Evolutionary conservation across 2,888 invertebrate genomes (phyloP), one percentile per base, ranked within the genome.

Genomic region (Limnephilus auricula): DNA sequence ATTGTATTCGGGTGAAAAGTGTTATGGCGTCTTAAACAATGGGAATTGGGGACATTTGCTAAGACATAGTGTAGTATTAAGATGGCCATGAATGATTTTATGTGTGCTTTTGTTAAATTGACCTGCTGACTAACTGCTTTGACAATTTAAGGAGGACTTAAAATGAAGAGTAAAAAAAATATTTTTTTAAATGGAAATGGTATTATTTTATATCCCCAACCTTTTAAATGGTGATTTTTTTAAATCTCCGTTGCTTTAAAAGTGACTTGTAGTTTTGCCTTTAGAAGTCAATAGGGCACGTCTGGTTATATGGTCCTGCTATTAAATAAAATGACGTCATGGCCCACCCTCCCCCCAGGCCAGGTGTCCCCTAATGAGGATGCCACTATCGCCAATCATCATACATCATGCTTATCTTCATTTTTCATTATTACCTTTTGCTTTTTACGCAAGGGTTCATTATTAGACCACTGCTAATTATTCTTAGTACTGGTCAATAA

Each of bases 321-420:
- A 65, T 65, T 25, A 25, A 25, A 65, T 65, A 65, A 65, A 65
- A 82, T 37, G 37, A 84, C 84, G 37, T 84, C 85, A 45, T n/a
- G 12, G 40, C 12, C 30, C 34, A 82, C 85, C 85, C 85, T 40
- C 85, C 9, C 85, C 13, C 13, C 18, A 37, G 30, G 85, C 85
- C 85, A 85, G 85, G 85, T 85, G 85, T 85, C n/a, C 13, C 6
- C 40, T 85, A 85, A 85, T 85, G 45, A 85, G 37, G 85, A 40
- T 15, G 15, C 40, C 40, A 40, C 85, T n/a, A 85, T 85, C 85
- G 45, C 85, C 34, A 84, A 84, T 85, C 85, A 85, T 85, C 34
- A 37, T 30, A 25, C 25, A 32, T 82, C 34, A 34, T 12, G 25
- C 34, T 34, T 82, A 32, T 34, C 31, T 80, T 32, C 25, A 18